Conservation (phyloP, 2,113 vertebrate genomes). For the Phasianus colchicus region DNA sequence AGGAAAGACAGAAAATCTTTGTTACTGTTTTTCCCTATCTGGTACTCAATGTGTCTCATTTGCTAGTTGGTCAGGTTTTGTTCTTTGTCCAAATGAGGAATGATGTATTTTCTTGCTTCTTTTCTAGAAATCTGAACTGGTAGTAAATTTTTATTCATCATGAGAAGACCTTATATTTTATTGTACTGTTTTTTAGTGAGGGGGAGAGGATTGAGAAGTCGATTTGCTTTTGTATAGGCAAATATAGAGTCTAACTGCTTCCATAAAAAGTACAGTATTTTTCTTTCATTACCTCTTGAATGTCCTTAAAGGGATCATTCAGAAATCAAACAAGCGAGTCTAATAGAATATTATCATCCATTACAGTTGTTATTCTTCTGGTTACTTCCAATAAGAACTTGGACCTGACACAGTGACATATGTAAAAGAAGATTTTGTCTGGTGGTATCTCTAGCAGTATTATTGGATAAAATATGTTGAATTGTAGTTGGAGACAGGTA, state of each 20-base stretch:
- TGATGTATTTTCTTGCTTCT: not conserved
- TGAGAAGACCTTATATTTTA: conserved; percentile 5
- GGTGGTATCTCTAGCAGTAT: conserved; percentile 16
- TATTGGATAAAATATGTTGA: conserved; percentile 39
- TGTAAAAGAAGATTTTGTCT: conserved; percentile 51
- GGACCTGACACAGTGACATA: conserved; percentile 46
- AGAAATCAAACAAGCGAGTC: conserved; percentile 55
- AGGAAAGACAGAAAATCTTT: not conserved
- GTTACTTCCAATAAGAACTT: conserved; percentile 44
- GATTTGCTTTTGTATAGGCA: not conserved
- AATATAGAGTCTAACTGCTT: conserved; percentile 12
- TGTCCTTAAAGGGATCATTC: conserved; percentile 59
- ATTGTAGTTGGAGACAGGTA: conserved; percentile 50
- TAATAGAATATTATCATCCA: conserved; percentile 55
- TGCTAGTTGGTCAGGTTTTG: not conserved
- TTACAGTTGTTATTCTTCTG: conserved; percentile 62
- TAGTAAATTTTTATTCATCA: conserved; percentile 23
- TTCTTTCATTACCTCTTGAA: conserved; percentile 32
- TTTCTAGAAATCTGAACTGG: not conserved
- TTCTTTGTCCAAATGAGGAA: not conserved
- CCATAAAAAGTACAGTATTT: conserved; percentile 32
- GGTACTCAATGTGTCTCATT: not conserved
- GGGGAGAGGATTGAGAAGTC: not conserved
- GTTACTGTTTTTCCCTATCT: not conserved
- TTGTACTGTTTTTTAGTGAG: not conserved